Conservation (phyloP, 1,140 invertebrate genomes). For the Aphelenchoides avenae region DNA sequence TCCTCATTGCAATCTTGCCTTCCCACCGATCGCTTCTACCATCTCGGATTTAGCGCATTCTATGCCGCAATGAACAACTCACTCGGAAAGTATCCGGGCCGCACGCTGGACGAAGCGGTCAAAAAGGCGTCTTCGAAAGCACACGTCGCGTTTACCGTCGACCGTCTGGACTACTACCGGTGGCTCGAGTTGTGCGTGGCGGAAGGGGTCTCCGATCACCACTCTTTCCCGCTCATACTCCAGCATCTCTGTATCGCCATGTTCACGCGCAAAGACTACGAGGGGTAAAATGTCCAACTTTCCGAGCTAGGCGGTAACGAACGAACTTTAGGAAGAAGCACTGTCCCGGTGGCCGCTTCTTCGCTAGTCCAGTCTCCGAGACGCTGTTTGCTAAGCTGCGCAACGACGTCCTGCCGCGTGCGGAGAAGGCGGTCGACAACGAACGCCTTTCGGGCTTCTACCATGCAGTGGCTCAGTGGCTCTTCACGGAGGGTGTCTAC, state of each 20-base stretch:
- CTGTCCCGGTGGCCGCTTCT: slow-evolving; percentile 26
- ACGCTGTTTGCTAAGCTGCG: slow-evolving; percentile 23
- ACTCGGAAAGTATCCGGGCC: slow-evolving; percentile 28
- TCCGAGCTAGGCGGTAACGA: too few relatives aligned
- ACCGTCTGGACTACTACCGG: slow-evolving; percentile 28
- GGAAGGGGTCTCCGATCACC: too few relatives aligned
- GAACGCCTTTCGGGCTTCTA: slow-evolving; percentile 15
- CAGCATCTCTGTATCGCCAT: slow-evolving; percentile 33
- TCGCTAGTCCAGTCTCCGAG: slow-evolving; percentile 16
- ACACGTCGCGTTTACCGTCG: slow-evolving; percentile 17
- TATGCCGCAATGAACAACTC: too few relatives aligned
- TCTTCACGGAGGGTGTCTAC: slow-evolving; percentile 9
- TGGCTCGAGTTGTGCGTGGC: slow-evolving; percentile 29
- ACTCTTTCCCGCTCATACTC: slow-evolving; percentile 31
- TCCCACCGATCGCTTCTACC: too few relatives aligned
- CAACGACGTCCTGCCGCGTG: slow-evolving; percentile 9
- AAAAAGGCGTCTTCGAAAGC: slow-evolving; percentile 30
- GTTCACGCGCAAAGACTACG: slow-evolving; percentile 17
- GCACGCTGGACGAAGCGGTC: slow-evolving; percentile 29
- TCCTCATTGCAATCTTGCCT: too few relatives aligned
- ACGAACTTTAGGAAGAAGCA: slow-evolving; percentile 25
- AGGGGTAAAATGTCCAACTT: slow-evolving; percentile 11
- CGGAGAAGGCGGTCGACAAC: slow-evolving; percentile 1
- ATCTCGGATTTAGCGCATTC: too few relatives aligned
- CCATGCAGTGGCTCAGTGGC: slow-evolving; percentile 27